Evolutionary conservation across 1,140 invertebrate genomes (phyloP).

Genomic region (Pinna nobilis): DNA sequence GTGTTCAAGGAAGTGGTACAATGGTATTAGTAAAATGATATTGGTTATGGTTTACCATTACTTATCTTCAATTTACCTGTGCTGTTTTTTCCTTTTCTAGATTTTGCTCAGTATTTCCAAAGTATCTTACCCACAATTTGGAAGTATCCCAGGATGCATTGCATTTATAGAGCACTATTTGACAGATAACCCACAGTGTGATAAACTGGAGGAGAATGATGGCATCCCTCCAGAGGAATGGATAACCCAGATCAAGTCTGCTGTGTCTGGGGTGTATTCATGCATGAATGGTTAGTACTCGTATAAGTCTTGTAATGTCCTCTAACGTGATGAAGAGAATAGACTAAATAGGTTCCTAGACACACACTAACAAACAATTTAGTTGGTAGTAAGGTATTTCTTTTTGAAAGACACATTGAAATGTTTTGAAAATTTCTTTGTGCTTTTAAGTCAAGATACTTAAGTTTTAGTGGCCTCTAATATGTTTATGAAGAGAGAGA

Average conservation of each 20-base stretch:
- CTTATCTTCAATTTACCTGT: neutral
- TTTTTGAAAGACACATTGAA: too few species aligned
- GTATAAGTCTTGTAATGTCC: neutral
- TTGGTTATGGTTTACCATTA: neutral
- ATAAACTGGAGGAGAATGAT: conserved; percentile 36
- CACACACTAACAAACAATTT: too few species aligned
- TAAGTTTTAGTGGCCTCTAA: too few species aligned
- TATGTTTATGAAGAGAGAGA: too few species aligned
- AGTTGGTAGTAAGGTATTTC: too few species aligned
- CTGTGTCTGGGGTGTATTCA: conserved; percentile 23
- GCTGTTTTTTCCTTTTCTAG: conserved; percentile 17
- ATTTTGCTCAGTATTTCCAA: conserved; percentile 10
- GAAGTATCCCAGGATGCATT: conserved; percentile 40
- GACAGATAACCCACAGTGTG: neutral
- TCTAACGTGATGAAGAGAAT: too few species aligned
- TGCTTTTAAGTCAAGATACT: too few species aligned
- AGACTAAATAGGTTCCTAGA: too few species aligned
- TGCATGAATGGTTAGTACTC: conserved; percentile 27
- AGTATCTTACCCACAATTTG: conserved; percentile 17
- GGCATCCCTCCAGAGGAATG: conserved; percentile 45
- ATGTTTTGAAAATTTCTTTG: too few species aligned
- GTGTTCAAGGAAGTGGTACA: too few species aligned
- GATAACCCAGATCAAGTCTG: conserved; percentile 39
- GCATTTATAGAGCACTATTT: conserved; percentile 45
- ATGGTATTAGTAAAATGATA: too few species aligned